Percentiles rank a stretch among this genome's conserved stretches.
phyloP scores from a whole-genome alignment of 1,140 invertebrate genomes.

The Arion vulgaris region DNA sequence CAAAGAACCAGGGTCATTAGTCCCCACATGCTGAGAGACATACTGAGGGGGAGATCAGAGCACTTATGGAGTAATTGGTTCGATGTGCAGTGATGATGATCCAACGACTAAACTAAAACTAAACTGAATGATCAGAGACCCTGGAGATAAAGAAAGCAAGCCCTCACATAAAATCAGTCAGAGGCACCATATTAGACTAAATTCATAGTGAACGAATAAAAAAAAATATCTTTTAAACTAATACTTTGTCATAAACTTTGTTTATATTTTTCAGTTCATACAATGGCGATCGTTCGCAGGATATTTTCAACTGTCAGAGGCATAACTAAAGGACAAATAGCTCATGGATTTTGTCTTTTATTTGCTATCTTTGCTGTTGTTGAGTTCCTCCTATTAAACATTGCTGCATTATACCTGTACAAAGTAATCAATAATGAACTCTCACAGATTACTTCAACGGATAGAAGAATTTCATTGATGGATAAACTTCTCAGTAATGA shows the following conservation, averaged over 20 bases:
- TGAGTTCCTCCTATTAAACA: slow-evolving; percentile 52
- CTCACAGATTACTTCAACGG: slow-evolving; percentile 33
- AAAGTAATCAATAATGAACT: slow-evolving; percentile 23
- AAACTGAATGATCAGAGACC: too few species aligned
- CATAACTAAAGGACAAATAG: not conserved
- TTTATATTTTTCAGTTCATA: not conserved
- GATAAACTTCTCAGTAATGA: slow-evolving; percentile 1
- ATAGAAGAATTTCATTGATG: slow-evolving; percentile 13
- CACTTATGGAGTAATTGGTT: too few species aligned
- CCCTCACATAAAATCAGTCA: too few species aligned
- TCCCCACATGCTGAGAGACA: too few species aligned
- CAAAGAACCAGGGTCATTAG: too few species aligned
- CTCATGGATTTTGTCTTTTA: slow-evolving; percentile 34
- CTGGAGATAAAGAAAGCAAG: too few species aligned
- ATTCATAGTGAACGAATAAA: too few species aligned
- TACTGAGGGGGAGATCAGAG: too few species aligned
- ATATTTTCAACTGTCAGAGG: not conserved
- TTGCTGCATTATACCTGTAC: slow-evolving; percentile 43
- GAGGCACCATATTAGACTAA: too few species aligned
- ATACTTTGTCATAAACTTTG: not conserved
- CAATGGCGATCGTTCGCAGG: not conserved
- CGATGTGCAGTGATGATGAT: too few species aligned
- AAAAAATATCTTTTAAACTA: too few species aligned
- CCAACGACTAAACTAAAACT: too few species aligned
- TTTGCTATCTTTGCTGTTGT: slow-evolving; percentile 37